Conservation (phyloP, 2,113 vertebrate species). For the Percina caprodes region DNA sequence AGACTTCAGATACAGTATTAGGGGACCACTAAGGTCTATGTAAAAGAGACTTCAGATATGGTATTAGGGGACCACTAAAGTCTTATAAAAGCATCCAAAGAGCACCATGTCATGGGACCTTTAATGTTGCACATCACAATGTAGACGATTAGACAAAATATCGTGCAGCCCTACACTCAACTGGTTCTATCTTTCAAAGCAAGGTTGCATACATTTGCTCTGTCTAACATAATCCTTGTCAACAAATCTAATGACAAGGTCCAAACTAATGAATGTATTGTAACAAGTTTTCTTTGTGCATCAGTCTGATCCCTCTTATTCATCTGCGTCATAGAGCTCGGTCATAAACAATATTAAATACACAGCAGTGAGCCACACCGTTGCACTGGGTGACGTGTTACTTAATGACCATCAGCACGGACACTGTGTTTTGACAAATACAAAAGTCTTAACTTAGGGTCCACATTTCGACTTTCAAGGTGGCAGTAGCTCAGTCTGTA, state of each 20-base stretch:
- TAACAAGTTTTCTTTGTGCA: neutral
- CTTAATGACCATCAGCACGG: neutral
- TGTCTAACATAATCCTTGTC: slow-evolving; percentile 23
- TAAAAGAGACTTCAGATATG: too few species aligned
- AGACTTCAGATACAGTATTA: too few species aligned
- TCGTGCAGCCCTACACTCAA: neutral
- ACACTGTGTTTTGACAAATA: neutral
- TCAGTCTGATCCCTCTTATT: neutral
- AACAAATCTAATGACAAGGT: neutral
- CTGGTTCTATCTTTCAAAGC: slow-evolving; percentile 20
- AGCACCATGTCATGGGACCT: too few species aligned
- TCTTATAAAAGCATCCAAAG: too few species aligned
- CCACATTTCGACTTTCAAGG: too few species aligned
- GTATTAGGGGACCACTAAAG: too few species aligned
- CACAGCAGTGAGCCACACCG: neutral
- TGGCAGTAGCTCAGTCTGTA: too few species aligned
- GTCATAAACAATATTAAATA: neutral
- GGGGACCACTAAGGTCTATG: too few species aligned
- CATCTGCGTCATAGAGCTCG: too few species aligned
- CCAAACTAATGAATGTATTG: neutral
- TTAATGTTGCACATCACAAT: too few species aligned
- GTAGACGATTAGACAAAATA: too few species aligned
- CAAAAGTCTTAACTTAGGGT: too few species aligned
- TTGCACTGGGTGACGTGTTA: neutral
- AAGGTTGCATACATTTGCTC: slow-evolving; percentile 9